Evolutionary conservation across 1,140 invertebrate genomes (phyloP).

Genomic region (Mactra quadrangularis): DNA sequence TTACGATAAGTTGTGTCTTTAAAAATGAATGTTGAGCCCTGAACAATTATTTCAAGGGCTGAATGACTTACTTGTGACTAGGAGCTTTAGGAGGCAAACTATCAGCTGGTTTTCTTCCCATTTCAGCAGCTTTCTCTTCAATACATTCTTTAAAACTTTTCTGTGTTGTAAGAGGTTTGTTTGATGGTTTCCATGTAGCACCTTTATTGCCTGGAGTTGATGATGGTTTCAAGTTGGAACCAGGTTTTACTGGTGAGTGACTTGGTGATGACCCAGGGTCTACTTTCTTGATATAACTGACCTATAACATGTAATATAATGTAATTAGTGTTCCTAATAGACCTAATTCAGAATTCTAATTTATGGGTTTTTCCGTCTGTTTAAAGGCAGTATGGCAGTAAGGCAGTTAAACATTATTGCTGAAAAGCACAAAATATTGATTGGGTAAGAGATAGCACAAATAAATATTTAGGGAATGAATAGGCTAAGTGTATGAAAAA

Average conservation of each 20-base stretch:
- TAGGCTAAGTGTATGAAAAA: no score
- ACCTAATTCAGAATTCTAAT: no score
- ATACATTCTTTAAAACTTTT: slow-evolving; percentile 74
- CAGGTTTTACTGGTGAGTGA: slow-evolving; percentile 52
- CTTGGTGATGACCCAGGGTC: slow-evolving; percentile 65
- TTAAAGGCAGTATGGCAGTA: no score
- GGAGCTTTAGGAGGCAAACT: slow-evolving; percentile 53
- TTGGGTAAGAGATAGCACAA: no score
- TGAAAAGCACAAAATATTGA: no score
- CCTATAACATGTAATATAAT: slow-evolving; percentile 3
- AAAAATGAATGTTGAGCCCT: no score
- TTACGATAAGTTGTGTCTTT: no score
- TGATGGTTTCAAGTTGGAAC: slow-evolving; percentile 30
- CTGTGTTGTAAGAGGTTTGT: slow-evolving; percentile 64
- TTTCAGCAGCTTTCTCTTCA: slow-evolving; percentile 66
- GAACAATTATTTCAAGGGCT: no score
- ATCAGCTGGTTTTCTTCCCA: slow-evolving; percentile 51
- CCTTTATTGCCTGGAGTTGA: slow-evolving; percentile 56
- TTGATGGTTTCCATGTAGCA: slow-evolving; percentile 58
- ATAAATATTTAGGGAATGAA: no score
- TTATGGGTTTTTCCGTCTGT: no score
- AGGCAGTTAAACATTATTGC: no score
- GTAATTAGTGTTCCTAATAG: no score
- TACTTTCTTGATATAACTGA: slow-evolving; percentile 77
- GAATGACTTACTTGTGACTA: slow-evolving; percentile 22